Evolutionary conservation across 2,797 vertebrate genomes (phyloP).

Genomic region (Centropyge bicolor): DNA sequence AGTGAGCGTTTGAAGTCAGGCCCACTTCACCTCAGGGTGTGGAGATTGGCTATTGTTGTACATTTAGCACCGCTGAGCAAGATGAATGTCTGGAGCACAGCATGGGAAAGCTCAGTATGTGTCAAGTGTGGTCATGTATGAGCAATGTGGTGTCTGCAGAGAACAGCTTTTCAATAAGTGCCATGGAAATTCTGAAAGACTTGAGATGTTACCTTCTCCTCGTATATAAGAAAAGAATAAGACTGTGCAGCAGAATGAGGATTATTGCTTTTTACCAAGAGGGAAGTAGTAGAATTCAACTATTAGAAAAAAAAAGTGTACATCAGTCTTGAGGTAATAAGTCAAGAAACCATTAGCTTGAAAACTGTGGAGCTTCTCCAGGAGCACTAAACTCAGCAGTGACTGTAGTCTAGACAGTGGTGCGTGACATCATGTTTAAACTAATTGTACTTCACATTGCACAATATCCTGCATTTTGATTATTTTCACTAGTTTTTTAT

Average conservation of each 20-base stretch:
- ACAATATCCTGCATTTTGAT: constrained; percentile 41
- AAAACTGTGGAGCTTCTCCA: constrained; percentile 41
- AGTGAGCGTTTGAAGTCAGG: constrained; percentile 77
- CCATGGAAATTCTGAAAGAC: constrained; percentile 41
- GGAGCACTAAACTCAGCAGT: constrained; percentile 14
- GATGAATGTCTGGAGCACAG: constrained; percentile 81
- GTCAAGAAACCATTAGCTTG: constrained; percentile 26
- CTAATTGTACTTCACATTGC: constrained; percentile 21
- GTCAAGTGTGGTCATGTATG: constrained; percentile 77
- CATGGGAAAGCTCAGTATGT: constrained; percentile 72
- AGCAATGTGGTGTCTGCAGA: constrained; percentile 70
- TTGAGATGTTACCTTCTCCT: constrained; percentile 8
- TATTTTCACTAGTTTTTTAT: constrained; percentile 24
- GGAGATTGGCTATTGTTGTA: constrained; percentile 79
- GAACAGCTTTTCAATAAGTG: constrained; percentile 49
- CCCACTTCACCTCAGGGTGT: constrained; percentile 79
- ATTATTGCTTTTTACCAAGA: constrained; percentile 8
- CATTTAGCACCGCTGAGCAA: constrained; percentile 76
- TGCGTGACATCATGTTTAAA: constrained; percentile 36
- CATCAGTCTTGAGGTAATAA: background rate
- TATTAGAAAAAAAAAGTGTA: background rate
- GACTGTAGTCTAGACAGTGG: constrained; percentile 52
- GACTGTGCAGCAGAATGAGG: background rate
- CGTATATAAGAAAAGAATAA: constrained; percentile 24
- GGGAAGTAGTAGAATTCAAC: constrained; percentile 3